phyloP scores from a whole-genome alignment of 2,888 invertebrate genomes.

The Trichacis sp. region DNA sequence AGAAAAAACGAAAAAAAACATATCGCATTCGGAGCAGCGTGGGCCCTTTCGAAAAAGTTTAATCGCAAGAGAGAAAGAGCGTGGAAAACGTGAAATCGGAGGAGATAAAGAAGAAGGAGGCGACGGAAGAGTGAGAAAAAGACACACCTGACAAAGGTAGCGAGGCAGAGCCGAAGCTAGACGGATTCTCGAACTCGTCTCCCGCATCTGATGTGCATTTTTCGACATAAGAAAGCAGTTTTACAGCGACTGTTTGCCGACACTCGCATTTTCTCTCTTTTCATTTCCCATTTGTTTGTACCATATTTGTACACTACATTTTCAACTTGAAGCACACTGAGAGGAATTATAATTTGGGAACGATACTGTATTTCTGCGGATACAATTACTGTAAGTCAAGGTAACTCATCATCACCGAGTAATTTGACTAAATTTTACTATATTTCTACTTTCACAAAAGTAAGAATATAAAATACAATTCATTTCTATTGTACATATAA shows the following conservation, averaged over 20 bases:
- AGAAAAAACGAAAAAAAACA: not conserved
- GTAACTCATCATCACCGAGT: too few relatives aligned
- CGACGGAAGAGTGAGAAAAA: conserved; percentile 56
- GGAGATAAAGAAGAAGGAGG: conserved; percentile 46
- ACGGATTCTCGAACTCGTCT: conserved; percentile 79
- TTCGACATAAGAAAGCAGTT: conserved; percentile 67
- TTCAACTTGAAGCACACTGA: too few relatives aligned
- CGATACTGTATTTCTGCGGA: too few relatives aligned
- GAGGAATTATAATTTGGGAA: too few relatives aligned
- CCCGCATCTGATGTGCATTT: conserved; percentile 69
- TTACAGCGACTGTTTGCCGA: conserved; percentile 54
- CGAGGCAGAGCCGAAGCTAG: conserved; percentile 78
- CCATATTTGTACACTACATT: too few relatives aligned
- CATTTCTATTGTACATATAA: too few relatives aligned
- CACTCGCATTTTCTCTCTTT: conserved; percentile 9
- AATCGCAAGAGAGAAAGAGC: too few relatives aligned
- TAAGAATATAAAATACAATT: too few relatives aligned
- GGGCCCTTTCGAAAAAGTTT: conserved; percentile 5
- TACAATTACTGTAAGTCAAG: too few relatives aligned
- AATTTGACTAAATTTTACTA: too few relatives aligned
- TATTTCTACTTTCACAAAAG: too few relatives aligned
- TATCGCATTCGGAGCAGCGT: conserved; percentile 8
- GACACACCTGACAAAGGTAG: conserved; percentile 74
- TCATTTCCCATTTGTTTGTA: too few relatives aligned
- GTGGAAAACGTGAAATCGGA: conserved; percentile 45